Conservation (phyloP, 92 coral and sea anemone species). For the Umimayanthus kanabou region DNA sequence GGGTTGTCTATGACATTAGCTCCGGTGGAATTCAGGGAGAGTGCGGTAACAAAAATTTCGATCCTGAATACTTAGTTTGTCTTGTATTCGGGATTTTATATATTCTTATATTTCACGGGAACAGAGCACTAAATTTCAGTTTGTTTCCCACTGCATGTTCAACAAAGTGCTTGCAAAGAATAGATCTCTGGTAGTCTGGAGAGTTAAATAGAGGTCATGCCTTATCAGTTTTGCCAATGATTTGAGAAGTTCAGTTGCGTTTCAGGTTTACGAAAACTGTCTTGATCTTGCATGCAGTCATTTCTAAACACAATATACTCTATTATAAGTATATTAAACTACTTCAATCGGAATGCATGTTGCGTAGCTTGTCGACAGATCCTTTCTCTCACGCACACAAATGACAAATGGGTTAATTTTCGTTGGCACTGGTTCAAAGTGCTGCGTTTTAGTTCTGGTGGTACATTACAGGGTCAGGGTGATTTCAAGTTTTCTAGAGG, state of each 20-base stretch:
- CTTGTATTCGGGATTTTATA: too few relatives aligned
- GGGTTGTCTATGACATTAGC: too few relatives aligned
- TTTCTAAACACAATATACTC: too few relatives aligned
- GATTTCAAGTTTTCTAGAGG: neutral
- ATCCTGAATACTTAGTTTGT: too few relatives aligned
- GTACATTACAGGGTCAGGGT: neutral
- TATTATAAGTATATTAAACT: too few relatives aligned
- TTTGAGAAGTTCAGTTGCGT: neutral
- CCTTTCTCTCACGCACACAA: neutral
- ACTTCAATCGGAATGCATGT: neutral
- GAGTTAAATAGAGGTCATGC: neutral
- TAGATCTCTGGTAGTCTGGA: neutral
- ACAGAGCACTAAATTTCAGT: neutral
- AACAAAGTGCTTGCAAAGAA: too few relatives aligned
- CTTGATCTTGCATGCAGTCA: neutral
- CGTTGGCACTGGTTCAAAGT: neutral
- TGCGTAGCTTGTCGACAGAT: neutral
- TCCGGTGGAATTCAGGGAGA: too few relatives aligned
- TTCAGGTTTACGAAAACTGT: too few relatives aligned
- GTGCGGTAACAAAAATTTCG: too few relatives aligned
- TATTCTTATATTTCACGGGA: neutral
- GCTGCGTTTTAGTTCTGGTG: neutral
- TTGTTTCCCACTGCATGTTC: neutral
- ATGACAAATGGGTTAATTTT: neutral
- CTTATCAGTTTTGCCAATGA: neutral